phyloP scores from a whole-genome alignment of 2,888 invertebrate species.

The Epinotia bilunana region DNA sequence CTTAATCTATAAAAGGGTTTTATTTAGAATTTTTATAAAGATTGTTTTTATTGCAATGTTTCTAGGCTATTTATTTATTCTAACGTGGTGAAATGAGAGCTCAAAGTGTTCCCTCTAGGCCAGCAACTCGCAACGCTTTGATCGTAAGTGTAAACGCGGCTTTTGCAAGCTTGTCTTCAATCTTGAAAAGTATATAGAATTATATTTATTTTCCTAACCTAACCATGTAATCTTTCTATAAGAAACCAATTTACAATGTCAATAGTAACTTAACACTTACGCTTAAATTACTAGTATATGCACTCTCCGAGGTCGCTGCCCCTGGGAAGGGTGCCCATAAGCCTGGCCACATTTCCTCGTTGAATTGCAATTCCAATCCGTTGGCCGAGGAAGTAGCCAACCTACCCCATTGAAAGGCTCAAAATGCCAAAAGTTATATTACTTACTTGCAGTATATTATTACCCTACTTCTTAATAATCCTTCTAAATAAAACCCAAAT shows the following conservation, averaged over 20 bases:
- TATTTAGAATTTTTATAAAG: slow-evolving; percentile 8
- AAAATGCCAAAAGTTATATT: background rate
- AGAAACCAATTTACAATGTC: no score
- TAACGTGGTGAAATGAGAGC: background rate
- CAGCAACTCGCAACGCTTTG: background rate
- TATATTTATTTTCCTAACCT: background rate
- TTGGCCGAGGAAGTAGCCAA: no score
- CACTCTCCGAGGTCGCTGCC: no score
- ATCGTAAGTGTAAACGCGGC: background rate
- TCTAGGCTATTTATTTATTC: background rate
- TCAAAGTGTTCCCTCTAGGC: background rate
- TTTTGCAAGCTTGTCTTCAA: background rate
- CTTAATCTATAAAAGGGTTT: slow-evolving; percentile 15
- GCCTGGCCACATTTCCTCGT: no score
- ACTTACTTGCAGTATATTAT: background rate
- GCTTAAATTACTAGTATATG: no score
- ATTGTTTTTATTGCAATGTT: background rate
- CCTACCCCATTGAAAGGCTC: background rate
- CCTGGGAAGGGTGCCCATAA: no score
- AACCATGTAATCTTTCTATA: no score
- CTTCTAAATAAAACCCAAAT: slow-evolving; percentile 20
- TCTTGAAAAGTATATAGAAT: background rate
- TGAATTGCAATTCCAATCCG: no score
- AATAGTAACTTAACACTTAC: no score
- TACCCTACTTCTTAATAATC: background rate